Conservation (phyloP, 1,140 invertebrate species). For the Tyrophagus putrescentiae region DNA sequence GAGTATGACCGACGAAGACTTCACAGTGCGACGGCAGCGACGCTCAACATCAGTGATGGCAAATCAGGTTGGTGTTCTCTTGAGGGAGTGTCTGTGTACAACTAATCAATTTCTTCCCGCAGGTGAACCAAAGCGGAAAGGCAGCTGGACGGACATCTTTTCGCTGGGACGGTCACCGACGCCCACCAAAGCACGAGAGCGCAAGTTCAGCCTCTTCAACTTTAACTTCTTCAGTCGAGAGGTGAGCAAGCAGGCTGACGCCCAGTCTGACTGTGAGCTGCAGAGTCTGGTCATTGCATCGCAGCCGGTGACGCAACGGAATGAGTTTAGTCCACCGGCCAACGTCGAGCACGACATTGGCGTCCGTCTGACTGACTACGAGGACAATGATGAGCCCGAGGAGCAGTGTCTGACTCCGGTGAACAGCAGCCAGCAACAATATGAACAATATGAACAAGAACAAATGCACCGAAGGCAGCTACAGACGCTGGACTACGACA, state of each 20-base stretch:
- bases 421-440: no score
- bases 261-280: no score
- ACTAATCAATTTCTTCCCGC: neutral
- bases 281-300: no score
- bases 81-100: neutral
- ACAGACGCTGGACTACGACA: no score
- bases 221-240: constrained; percentile 6
- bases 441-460: no score
- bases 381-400: no score
- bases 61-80: neutral
- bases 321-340: neutral
- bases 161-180: constrained; percentile 8
- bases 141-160: constrained; percentile 22
- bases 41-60: neutral
- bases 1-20: neutral
- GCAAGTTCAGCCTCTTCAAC: neutral
- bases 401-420: no score
- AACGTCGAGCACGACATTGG: no score
- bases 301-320: neutral
- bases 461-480: no score
- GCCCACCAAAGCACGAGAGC: neutral
- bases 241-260: no score
- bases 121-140: constrained; percentile 11
- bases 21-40: neutral
- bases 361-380: no score